These are phyloP conservation scores for Tillus elongatus DNA, from an alignment of 2,888 invertebrate genomes.

Conservation along the genomic window DNA sequence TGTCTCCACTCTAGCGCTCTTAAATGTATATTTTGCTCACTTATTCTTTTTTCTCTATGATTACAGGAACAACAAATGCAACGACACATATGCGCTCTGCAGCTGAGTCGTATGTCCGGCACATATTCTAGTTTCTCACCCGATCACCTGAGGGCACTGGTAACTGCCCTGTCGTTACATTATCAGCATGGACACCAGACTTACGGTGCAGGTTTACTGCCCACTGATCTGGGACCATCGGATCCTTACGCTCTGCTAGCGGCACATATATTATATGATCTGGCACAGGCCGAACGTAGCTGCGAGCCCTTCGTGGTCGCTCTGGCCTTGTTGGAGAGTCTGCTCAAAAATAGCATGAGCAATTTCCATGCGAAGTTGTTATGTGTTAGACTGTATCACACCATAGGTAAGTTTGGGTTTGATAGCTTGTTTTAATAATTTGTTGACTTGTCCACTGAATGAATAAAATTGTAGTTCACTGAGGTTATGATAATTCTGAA, in stretches of 20 bases:
- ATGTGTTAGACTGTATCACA: slow-evolving; percentile 71
- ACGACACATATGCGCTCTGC: slow-evolving; percentile 69
- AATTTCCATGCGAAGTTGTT: slow-evolving; percentile 86
- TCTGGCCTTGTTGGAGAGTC: slow-evolving; percentile 61
- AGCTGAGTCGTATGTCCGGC: slow-evolving; percentile 66
- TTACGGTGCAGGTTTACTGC: slow-evolving; percentile 49
- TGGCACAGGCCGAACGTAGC: slow-evolving; percentile 46
- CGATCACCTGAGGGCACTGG: slow-evolving; percentile 50
- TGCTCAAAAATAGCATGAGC: slow-evolving; percentile 67
- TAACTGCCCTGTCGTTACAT: slow-evolving; percentile 53
- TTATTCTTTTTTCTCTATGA: no score
- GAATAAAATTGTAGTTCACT: no score
- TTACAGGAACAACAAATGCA: slow-evolving; percentile 65
- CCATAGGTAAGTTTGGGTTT: slow-evolving; percentile 55
- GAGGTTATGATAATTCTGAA: no score
- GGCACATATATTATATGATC: slow-evolving; percentile 57
- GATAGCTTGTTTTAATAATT: no score
- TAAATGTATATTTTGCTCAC: no score
- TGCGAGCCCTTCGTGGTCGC: slow-evolving; percentile 54
- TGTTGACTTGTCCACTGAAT: no score
- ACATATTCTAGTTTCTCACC: slow-evolving; percentile 49
- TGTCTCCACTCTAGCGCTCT: no score
- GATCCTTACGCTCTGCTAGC: slow-evolving; percentile 77
- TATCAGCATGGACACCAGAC: slow-evolving; percentile 54
- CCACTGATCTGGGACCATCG: slow-evolving; percentile 63